phyloP scores from a whole-genome alignment of 2,888 invertebrate genomes.

The Emmelina monodactyla region DNA sequence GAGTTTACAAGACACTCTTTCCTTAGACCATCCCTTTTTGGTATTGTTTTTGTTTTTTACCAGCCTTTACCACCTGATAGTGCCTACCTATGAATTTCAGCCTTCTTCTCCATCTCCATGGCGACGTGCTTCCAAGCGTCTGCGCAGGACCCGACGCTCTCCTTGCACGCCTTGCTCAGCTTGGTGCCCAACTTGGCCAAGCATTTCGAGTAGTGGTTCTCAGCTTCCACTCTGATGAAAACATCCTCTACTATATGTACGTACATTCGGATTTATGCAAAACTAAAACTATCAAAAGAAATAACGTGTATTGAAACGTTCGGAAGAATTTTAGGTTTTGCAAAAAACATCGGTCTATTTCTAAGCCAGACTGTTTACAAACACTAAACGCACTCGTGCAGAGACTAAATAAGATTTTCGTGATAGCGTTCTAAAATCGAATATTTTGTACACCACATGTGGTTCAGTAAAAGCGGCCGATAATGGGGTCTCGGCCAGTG shows the following conservation, averaged over 20 bases:
- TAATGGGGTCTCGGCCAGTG: constrained; percentile 26
- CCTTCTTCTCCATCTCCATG: constrained; percentile 90
- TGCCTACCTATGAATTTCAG: constrained; percentile 83
- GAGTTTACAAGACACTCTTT: too few species aligned
- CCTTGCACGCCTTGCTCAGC: constrained; percentile 82
- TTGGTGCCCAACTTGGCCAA: constrained; percentile 87
- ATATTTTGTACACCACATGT: constrained; percentile 13
- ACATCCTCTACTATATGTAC: too few species aligned
- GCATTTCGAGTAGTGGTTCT: constrained; percentile 89
- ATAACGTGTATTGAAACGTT: too few species aligned
- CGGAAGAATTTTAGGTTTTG: too few species aligned
- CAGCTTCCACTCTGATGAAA: constrained; percentile 90
- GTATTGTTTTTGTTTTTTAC: too few species aligned
- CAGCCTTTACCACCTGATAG: not conserved
- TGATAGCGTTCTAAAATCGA: not conserved
- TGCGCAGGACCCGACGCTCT: constrained; percentile 79
- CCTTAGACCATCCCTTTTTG: too few species aligned
- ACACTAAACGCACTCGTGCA: not conserved
- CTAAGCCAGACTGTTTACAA: too few species aligned
- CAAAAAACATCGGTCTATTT: constrained; percentile 15
- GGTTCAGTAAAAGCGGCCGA: constrained; percentile 25
- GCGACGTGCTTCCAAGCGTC: constrained; percentile 93
- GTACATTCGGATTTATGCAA: too few species aligned
- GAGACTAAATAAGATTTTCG: not conserved
- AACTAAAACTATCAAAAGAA: too few species aligned